Percentiles rank a stretch among this genome's conserved stretches.
Evolutionary conservation across 2,888 invertebrate genomes (phyloP).

Genomic region (Tetrapedia diversipes): DNA sequence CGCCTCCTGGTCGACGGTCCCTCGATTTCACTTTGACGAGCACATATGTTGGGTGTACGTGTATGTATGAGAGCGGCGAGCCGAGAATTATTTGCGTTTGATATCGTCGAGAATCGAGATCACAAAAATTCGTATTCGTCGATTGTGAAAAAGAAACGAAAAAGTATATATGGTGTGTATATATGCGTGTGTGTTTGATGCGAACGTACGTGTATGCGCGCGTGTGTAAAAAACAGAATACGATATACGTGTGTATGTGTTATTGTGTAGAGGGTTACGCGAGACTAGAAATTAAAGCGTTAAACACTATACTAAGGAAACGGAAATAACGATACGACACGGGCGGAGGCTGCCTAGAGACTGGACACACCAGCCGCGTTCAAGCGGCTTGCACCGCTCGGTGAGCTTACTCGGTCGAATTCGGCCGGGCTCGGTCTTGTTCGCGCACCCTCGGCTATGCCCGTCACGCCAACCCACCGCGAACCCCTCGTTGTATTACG

Average conservation of each 20-base stretch:
- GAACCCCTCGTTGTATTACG: conserved; percentile 45
- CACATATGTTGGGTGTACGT: neutral
- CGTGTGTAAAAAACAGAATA: conserved; percentile 7
- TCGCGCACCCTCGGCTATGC: conserved; percentile 54
- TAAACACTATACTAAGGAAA: conserved; percentile 79
- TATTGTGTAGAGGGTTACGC: conserved; percentile 42
- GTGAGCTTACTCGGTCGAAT: conserved; percentile 54
- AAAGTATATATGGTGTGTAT: neutral
- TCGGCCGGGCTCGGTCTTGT: conserved; percentile 61
- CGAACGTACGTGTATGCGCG: neutral
- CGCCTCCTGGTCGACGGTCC: conserved; percentile 47
- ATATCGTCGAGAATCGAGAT: conserved; percentile 4
- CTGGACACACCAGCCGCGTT: conserved; percentile 62
- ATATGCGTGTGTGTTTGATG: neutral
- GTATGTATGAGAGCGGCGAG: neutral
- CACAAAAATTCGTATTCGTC: conserved; percentile 22
- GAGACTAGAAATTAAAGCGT: conserved; percentile 70
- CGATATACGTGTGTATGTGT: neutral
- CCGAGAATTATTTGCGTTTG: conserved; percentile 11
- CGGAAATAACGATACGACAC: conserved; percentile 77
- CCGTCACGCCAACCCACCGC: conserved; percentile 26
- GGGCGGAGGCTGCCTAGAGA: conserved; percentile 80
- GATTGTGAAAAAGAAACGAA: conserved; percentile 24
- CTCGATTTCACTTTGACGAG: conserved; percentile 35
- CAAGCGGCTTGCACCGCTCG: conserved; percentile 55